phyloP scores from a whole-genome alignment of 1,140 invertebrate species.

The Andricus grossulariae region DNA sequence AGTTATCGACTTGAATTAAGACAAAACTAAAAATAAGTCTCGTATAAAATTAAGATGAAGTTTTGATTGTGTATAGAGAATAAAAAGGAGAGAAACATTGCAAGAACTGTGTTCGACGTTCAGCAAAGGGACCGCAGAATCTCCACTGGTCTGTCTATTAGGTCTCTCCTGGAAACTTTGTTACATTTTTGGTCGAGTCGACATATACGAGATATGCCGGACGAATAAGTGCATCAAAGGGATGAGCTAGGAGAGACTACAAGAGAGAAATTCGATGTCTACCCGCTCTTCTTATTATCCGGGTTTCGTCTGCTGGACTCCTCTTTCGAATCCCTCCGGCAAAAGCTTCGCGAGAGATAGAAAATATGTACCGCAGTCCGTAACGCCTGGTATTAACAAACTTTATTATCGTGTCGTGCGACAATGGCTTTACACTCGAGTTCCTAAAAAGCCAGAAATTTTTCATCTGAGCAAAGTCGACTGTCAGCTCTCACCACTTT shows the following conservation, averaged over 20 bases:
- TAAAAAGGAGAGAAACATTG: conserved; percentile 52
- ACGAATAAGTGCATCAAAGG: conserved; percentile 71
- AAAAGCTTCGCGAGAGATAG: conserved; percentile 27
- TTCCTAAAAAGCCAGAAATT: conserved; percentile 31
- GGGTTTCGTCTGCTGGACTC: conserved; percentile 13
- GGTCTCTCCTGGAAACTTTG: conserved; percentile 68
- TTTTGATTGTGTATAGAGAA: conserved; percentile 20
- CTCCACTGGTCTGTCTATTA: conserved; percentile 60
- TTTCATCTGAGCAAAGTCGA: conserved; percentile 29
- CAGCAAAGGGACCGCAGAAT: conserved; percentile 72
- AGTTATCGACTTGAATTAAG: too few relatives aligned
- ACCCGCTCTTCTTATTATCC: conserved; percentile 50
- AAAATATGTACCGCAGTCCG: conserved; percentile 26
- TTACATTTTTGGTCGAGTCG: conserved; percentile 71
- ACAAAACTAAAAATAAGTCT: too few relatives aligned
- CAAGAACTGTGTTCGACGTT: conserved; percentile 55
- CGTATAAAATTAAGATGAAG: too few relatives aligned
- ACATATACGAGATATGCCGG: conserved; percentile 57
- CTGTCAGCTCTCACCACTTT: conserved; percentile 3
- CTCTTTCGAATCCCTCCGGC: conserved; percentile 30
- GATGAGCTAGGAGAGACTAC: conserved; percentile 51
- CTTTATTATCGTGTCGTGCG: conserved; percentile 29
- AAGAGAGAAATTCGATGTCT: conserved; percentile 48
- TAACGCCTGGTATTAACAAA: conserved; percentile 29
- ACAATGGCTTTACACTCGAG: conserved; percentile 31